phyloP scores from a whole-genome alignment of 2,888 invertebrate species.

The Aspidiotus rigidus region DNA sequence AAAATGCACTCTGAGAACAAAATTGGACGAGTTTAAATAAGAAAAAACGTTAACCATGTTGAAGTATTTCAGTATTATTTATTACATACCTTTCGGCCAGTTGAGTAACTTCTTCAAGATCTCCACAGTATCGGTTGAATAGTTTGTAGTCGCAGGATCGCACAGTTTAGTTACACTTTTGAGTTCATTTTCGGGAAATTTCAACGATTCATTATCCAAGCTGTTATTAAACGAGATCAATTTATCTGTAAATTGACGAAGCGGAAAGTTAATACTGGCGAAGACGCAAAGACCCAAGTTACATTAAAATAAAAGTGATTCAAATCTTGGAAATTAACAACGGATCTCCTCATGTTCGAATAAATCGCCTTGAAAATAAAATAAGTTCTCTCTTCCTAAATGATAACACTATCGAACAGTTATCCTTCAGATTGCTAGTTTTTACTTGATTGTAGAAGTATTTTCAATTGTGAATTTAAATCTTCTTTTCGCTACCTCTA shows the following conservation, averaged over 20 bases:
- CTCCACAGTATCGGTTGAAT: constrained; percentile 23
- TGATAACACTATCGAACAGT: no score
- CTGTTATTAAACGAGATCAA: constrained; percentile 60
- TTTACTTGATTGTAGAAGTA: no score
- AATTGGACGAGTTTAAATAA: neutral
- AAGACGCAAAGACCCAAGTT: no score
- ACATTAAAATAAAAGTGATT: no score
- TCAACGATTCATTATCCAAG: constrained; percentile 47
- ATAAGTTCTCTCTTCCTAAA: no score
- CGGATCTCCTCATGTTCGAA: no score
- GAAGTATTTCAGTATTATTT: neutral
- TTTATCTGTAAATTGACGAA: constrained; percentile 39
- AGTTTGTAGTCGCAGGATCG: constrained; percentile 45
- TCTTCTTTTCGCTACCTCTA: no score
- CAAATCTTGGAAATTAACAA: no score
- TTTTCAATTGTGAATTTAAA: no score
- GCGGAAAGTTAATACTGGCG: no score
- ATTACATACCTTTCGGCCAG: constrained; percentile 59
- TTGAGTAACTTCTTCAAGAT: constrained; percentile 54
- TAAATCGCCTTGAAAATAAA: no score
- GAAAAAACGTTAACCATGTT: neutral
- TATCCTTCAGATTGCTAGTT: no score
- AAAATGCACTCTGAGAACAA: constrained; percentile 58
- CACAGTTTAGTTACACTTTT: constrained; percentile 55
- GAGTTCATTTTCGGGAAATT: constrained; percentile 50